Evolutionary conservation across 2,888 invertebrate genomes (phyloP).

Genomic region (Phragmatobia fuliginosa): DNA sequence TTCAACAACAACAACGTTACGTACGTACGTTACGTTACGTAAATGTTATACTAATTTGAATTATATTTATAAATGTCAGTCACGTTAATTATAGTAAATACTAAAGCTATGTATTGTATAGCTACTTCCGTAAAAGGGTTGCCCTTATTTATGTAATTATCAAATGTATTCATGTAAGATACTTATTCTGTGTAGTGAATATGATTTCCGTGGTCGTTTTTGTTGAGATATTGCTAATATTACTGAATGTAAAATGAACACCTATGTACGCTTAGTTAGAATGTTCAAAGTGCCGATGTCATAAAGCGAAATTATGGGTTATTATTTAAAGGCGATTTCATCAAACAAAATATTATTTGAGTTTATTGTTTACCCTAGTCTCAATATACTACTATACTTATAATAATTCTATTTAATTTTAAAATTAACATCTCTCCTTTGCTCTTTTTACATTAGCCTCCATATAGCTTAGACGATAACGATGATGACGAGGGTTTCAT

Average conservation of each 20-base stretch:
- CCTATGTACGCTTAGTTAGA: no score
- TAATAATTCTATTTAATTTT: background rate
- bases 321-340: background rate
- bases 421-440: background rate
- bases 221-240: no score
- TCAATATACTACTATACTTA: background rate
- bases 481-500: conserved; percentile 3
- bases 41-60: no score
- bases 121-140: no score
- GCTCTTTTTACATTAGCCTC: background rate
- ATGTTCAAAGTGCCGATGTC: background rate
- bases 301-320: background rate
- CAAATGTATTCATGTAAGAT: background rate
- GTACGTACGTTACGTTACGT: no score
- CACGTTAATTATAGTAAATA: background rate
- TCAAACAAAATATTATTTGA: no score
- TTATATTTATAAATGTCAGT: background rate
- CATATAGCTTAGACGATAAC: conserved; percentile 7
- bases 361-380: background rate
- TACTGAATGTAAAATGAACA: no score
- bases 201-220: background rate
- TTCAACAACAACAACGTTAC: conserved; percentile 17
- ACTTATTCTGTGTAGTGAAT: background rate
- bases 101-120: no score
- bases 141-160: no score